These are phyloP conservation scores for Carassius gibelio DNA, from an alignment of 2,113 vertebrate species.

Conservation along the genomic window DNA sequence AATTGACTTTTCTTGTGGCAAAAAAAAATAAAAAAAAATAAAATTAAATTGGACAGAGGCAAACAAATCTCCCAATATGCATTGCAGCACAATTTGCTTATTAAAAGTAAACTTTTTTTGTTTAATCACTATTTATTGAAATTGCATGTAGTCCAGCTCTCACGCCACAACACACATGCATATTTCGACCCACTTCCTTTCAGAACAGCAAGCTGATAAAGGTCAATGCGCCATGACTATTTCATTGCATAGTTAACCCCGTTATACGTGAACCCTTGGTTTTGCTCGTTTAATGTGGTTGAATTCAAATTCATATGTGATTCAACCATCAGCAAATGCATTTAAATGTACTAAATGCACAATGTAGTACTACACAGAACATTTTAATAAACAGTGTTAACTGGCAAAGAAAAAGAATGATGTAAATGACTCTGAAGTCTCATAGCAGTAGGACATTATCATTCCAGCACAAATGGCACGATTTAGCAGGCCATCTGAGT, in stretches of 20 bases:
- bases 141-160: conserved; percentile 2
- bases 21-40: background rate
- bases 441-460: conserved; percentile 52
- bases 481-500: conserved; percentile 37
- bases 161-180: conserved; percentile 19
- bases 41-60: background rate
- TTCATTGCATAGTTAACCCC: conserved; percentile 65
- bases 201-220: conserved; percentile 55
- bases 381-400: conserved; percentile 31
- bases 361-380: conserved; percentile 23
- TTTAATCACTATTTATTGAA: conserved; percentile 14
- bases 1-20: background rate
- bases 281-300: conserved; percentile 49
- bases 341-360: conserved; percentile 56
- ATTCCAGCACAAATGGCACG: conserved; percentile 41
- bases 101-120: background rate
- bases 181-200: conserved; percentile 24
- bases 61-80: background rate
- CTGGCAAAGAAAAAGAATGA: conserved; percentile 36
- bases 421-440: conserved; percentile 45
- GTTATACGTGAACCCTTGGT: conserved; percentile 53
- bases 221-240: conserved; percentile 59
- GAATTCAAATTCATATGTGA: conserved; percentile 63
- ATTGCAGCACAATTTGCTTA: conserved; percentile 29
- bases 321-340: conserved; percentile 56